Conservation (phyloP, 2,113 vertebrate genomes). For the Nerophis lumbriciformis region DNA sequence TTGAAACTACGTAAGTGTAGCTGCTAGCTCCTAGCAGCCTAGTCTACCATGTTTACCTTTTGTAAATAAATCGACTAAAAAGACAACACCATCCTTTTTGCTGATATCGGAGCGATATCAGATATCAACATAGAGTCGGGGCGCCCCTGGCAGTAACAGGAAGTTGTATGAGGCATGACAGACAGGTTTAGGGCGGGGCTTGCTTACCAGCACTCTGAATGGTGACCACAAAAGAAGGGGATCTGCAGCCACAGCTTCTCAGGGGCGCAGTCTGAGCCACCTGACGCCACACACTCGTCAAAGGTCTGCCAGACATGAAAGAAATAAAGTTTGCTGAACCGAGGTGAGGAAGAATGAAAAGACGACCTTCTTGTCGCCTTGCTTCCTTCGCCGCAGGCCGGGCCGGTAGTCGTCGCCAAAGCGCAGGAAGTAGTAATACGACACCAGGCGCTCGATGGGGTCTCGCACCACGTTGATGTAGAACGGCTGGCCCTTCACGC, state of each 20-base stretch:
- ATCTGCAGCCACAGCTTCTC: slow-evolving; percentile 99
- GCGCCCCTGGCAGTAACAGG: too few relatives aligned
- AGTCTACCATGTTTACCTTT: too few relatives aligned
- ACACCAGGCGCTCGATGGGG: slow-evolving; percentile 94
- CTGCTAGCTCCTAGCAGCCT: too few relatives aligned
- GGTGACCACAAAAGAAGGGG: slow-evolving; percentile 97
- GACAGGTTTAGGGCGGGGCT: not conserved
- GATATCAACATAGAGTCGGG: too few relatives aligned
- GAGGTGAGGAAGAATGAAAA: too few relatives aligned
- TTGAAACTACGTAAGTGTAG: too few relatives aligned
- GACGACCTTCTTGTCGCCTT: slow-evolving; percentile 97
- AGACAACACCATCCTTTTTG: too few relatives aligned
- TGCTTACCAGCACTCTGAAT: slow-evolving; percentile 95
- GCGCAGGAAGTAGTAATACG: slow-evolving; percentile 97
- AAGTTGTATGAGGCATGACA: not conserved
- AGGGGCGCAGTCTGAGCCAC: slow-evolving; percentile 93
- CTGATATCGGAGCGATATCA: too few relatives aligned
- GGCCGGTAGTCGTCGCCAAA: slow-evolving; percentile 98
- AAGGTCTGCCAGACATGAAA: slow-evolving; percentile 79
- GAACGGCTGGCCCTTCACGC: slow-evolving; percentile 86
- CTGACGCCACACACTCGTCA: slow-evolving; percentile 93
- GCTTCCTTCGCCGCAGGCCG: slow-evolving; percentile 87
- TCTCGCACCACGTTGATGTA: slow-evolving; percentile 97
- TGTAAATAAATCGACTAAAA: too few relatives aligned
- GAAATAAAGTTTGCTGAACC: not conserved